Conservation (phyloP, 2,113 vertebrate species). For the Polypterus senegalus region DNA sequence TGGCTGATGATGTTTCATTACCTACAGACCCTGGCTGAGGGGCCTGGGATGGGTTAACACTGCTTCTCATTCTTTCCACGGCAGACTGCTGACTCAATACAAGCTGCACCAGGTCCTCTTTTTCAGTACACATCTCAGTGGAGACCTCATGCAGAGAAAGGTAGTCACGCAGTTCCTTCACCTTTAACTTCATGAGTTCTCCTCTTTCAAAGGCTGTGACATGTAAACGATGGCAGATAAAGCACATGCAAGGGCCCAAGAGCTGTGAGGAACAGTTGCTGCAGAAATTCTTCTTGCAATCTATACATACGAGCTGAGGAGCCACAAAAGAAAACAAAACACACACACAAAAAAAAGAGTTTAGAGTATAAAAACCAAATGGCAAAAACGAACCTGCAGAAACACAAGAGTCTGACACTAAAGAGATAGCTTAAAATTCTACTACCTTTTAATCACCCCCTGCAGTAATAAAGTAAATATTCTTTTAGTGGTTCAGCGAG, state of each 20-base stretch:
- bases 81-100: constrained; percentile 68
- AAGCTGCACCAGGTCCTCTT: constrained; percentile 87
- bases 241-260: constrained; percentile 65
- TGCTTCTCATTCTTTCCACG: constrained; percentile 2
- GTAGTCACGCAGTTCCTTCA: constrained; percentile 91
- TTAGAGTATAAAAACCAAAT: no score
- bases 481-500: no score
- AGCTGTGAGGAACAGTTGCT: constrained; percentile 53
- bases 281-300: constrained; percentile 83
- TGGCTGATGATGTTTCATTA: constrained; percentile 35
- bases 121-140: constrained; percentile 82
- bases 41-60: no score
- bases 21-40: constrained; percentile 13
- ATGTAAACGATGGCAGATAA: constrained; percentile 75
- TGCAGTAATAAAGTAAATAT: no score
- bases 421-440: no score
- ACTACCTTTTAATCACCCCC: no score
- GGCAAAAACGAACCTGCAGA: no score
- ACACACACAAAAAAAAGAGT: no score
- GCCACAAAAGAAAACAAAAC: no score
- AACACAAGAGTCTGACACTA: no score
- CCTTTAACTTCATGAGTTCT: constrained; percentile 90
- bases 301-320: constrained; percentile 70
- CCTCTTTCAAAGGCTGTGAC: constrained; percentile 68
- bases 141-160: constrained; percentile 76